These are phyloP conservation scores for Bursaphelenchus okinawaensis DNA, from an alignment of 2,888 invertebrate genomes.

Conservation along the genomic window DNA sequence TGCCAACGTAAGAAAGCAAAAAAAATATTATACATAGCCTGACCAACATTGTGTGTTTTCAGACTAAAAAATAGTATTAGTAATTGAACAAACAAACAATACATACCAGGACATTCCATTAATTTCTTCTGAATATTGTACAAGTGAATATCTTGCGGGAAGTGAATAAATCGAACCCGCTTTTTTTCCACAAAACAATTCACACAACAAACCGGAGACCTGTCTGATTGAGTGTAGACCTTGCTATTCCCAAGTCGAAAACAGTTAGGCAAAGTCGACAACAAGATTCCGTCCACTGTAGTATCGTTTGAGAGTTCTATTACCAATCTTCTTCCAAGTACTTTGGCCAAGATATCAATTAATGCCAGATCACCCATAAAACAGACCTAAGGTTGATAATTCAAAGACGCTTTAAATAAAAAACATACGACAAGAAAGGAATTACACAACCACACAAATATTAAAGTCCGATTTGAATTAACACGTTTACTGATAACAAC, in stretches of 20 bases:
- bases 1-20: no score
- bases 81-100: no score
- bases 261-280: not conserved
- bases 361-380: no score
- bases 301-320: slow-evolving; percentile 32
- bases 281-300: slow-evolving; percentile 21
- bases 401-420: no score
- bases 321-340: slow-evolving; percentile 16
- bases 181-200: not conserved
- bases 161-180: slow-evolving; percentile 9
- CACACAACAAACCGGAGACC: not conserved
- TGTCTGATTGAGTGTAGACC: not conserved
- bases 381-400: no score
- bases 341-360: no score
- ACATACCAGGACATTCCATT: not conserved
- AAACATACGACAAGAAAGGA: no score
- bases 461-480: no score
- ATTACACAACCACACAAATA: no score
- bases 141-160: not conserved
- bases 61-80: not conserved
- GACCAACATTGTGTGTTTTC: not conserved
- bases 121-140: not conserved
- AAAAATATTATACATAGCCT: no score
- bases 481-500: not conserved
- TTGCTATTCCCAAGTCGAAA: not conserved